Evolutionary conservation across 2,797 vertebrate species (phyloP).

Genomic region (Hippocampus kuda): DNA sequence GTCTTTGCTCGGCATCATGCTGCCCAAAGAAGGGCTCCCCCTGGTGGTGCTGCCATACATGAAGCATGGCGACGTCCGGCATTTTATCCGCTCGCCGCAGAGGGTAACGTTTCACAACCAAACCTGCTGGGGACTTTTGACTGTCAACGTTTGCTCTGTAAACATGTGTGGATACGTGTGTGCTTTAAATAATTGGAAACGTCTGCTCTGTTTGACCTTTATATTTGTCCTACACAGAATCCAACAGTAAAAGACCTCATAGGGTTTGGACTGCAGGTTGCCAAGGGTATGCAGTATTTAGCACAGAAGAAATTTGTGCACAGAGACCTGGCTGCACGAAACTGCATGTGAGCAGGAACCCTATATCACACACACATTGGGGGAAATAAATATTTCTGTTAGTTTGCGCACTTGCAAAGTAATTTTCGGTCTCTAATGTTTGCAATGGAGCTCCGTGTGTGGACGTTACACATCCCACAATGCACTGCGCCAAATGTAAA

Average conservation of each 20-base stretch:
- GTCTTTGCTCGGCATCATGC: conserved; percentile 81
- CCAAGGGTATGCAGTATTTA: conserved; percentile 91
- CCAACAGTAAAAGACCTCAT: conserved; percentile 94
- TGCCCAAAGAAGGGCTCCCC: conserved; percentile 82
- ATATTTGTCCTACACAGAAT: conserved; percentile 61
- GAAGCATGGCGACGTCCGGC: conserved; percentile 88
- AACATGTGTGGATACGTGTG: neutral
- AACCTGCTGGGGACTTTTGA: neutral
- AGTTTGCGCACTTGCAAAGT: neutral
- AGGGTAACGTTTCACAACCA: conserved; percentile 64
- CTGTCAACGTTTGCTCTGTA: conserved; percentile 3
- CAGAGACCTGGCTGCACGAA: conserved; percentile 90
- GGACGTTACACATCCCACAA: too few species aligned
- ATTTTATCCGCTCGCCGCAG: conserved; percentile 82
- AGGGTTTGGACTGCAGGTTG: conserved; percentile 91
- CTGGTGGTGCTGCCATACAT: conserved; percentile 88
- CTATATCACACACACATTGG: neutral
- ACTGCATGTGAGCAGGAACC: conserved; percentile 88
- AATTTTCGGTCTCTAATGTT: neutral
- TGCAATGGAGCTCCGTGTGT: too few species aligned
- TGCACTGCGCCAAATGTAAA: too few species aligned
- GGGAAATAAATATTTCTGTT: neutral
- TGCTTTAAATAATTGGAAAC: neutral
- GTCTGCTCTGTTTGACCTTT: conserved; percentile 1
- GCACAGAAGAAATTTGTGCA: conserved; percentile 91